Percentiles rank a stretch among this genome's conserved stretches.
Conservation (phyloP, 2,113 vertebrate genomes). For the Leptobrachium leishanense region DNA sequence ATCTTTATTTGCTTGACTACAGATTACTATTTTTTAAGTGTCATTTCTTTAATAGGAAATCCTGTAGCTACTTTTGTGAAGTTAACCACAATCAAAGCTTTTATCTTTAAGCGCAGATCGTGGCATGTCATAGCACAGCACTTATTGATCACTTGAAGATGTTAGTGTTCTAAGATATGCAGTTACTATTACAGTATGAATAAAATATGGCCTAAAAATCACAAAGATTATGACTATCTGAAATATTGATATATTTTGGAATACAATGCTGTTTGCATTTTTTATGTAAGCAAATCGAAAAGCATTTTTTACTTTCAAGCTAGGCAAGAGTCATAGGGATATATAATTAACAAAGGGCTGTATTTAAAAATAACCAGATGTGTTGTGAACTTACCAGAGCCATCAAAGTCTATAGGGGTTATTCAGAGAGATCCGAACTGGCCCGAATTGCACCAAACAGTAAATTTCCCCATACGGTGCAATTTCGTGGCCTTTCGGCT, state of each 20-base stretch:
- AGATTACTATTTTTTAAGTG: conserved; percentile 40
- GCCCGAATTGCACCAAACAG: too few species aligned
- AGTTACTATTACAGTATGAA: conserved; percentile 37
- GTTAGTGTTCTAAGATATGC: conserved; percentile 31
- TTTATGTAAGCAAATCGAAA: neutral
- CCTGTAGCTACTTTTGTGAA: conserved; percentile 41
- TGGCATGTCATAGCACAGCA: conserved; percentile 38
- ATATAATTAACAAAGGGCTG: too few species aligned
- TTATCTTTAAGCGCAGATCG: conserved; percentile 41
- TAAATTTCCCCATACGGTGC: too few species aligned
- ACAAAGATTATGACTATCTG: conserved; percentile 17
- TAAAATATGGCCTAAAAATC: conserved; percentile 37
- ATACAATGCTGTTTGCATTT: conserved; percentile 14
- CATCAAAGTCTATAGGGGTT: too few species aligned
- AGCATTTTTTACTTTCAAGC: too few species aligned
- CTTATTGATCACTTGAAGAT: conserved; percentile 46
- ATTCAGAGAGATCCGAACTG: too few species aligned
- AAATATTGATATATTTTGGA: conserved; percentile 38
- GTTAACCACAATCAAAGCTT: conserved; percentile 43
- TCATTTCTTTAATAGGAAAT: conserved; percentile 33
- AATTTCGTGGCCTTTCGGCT: too few species aligned
- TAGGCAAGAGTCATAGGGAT: too few species aligned
- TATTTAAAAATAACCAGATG: too few species aligned
- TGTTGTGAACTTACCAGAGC: too few species aligned
- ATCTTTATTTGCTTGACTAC: conserved; percentile 41